These are phyloP conservation scores for Galeruca laticollis DNA, from an alignment of 2,888 invertebrate species.

Conservation along the genomic window DNA sequence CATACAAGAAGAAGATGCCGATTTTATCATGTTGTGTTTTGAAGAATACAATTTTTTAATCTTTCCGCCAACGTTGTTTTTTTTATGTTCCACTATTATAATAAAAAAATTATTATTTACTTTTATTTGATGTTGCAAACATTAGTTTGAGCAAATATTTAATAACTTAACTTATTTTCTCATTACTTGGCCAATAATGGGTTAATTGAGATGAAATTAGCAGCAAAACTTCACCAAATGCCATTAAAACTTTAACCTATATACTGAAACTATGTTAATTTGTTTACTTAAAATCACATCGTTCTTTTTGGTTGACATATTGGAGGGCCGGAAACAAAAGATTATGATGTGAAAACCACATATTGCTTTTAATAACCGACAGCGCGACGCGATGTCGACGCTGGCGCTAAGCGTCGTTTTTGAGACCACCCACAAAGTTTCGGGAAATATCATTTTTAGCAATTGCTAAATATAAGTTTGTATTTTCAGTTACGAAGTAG, in stretches of 20 bases:
- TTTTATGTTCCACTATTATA: no score
- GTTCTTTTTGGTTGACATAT: slow-evolving; percentile 16
- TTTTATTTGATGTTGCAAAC: no score
- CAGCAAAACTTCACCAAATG: no score
- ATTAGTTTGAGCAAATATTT: no score
- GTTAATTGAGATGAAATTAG: no score
- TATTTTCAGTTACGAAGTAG: slow-evolving; percentile 6
- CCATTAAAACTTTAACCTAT: not conserved
- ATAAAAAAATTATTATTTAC: no score
- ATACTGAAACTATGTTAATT: not conserved
- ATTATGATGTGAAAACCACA: slow-evolving; percentile 29
- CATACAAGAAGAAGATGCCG: no score
- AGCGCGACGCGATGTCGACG: slow-evolving; percentile 19
- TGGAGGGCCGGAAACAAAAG: slow-evolving; percentile 18
- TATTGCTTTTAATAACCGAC: slow-evolving; percentile 31
- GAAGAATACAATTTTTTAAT: no score
- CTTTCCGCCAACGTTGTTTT: no score
- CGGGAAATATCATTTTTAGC: slow-evolving; percentile 22
- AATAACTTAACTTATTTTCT: no score
- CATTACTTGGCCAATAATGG: no score
- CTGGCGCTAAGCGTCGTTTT: slow-evolving; percentile 26
- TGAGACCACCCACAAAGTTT: slow-evolving; percentile 24
- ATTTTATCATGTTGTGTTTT: no score
- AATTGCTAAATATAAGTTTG: slow-evolving; percentile 16
- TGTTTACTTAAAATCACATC: not conserved